These are phyloP conservation scores for Umimayanthus chanpuru DNA, from an alignment of 92 coral and sea anemone genomes.

Conservation along the genomic window DNA sequence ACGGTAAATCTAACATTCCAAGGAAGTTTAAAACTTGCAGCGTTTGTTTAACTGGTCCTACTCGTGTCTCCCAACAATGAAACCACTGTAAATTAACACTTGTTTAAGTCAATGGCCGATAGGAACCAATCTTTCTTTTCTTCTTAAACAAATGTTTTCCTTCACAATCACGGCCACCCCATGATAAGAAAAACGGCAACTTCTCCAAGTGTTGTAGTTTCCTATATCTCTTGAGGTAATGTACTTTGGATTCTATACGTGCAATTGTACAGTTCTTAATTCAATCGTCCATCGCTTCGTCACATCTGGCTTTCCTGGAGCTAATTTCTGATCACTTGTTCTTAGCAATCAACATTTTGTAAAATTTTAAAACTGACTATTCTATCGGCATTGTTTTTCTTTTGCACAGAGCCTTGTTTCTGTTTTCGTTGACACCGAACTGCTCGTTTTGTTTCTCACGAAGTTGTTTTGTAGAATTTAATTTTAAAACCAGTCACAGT, in stretches of 20 bases:
- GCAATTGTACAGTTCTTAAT: constrained; percentile 27
- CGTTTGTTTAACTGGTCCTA: constrained; percentile 39
- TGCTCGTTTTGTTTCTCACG: constrained; percentile 5
- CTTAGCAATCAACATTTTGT: constrained; percentile 40
- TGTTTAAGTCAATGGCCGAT: constrained; percentile 36
- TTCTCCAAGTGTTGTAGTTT: constrained; percentile 16
- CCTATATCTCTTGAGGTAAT: constrained; percentile 23
- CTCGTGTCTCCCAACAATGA: constrained; percentile 37
- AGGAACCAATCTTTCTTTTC: constrained; percentile 21
- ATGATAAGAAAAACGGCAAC: not conserved
- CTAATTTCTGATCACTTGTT: constrained; percentile 29
- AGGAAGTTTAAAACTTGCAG: constrained; percentile 18
- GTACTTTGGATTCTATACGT: not conserved
- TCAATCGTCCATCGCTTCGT: not conserved
- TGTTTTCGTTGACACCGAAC: not conserved
- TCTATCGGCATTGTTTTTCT: constrained; percentile 9
- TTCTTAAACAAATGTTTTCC: constrained; percentile 6
- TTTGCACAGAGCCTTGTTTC: not conserved
- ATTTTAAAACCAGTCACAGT: not conserved
- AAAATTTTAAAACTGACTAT: constrained; percentile 14
- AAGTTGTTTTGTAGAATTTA: not conserved
- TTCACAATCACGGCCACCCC: constrained; percentile 13
- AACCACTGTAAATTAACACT: constrained; percentile 34
- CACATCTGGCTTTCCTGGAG: constrained; percentile 49
- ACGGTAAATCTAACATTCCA: constrained; percentile 36